phyloP scores from a whole-genome alignment of 2,113 vertebrate genomes.

The Pseudorasbora parva region DNA sequence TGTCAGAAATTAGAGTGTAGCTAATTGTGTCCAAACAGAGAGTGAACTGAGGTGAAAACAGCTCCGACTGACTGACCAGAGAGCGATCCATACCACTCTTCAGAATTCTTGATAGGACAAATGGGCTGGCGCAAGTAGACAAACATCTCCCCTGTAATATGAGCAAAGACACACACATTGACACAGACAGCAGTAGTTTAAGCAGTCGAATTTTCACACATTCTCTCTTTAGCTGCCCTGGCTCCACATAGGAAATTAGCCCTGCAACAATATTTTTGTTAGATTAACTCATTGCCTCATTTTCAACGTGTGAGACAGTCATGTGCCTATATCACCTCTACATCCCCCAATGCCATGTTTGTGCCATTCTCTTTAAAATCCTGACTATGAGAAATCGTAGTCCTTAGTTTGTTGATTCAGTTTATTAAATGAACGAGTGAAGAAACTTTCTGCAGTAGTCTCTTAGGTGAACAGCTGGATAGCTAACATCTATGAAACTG shows the following conservation, averaged over 20 bases:
- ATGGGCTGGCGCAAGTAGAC: constrained; percentile 72
- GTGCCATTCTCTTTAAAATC: constrained; percentile 46
- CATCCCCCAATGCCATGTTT: constrained; percentile 17
- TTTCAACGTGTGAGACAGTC: constrained; percentile 78
- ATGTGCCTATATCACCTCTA: constrained; percentile 76
- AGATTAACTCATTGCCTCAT: constrained; percentile 75
- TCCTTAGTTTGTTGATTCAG: constrained; percentile 71
- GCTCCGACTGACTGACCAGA: constrained; percentile 50
- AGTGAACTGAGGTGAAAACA: constrained; percentile 48
- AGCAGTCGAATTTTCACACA: constrained; percentile 78
- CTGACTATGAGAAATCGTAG: constrained; percentile 70
- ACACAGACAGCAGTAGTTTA: constrained; percentile 65
- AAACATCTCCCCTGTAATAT: constrained; percentile 77
- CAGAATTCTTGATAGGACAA: constrained; percentile 67
- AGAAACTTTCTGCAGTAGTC: constrained; percentile 63
- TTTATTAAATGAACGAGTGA: constrained; percentile 73
- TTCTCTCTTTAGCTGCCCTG: constrained; percentile 78
- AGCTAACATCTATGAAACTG: constrained; percentile 47
- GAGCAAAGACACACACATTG: constrained; percentile 65
- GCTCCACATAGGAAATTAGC: constrained; percentile 85
- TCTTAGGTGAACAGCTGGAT: constrained; percentile 56
- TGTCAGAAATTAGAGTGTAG: constrained; percentile 49
- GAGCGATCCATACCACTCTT: constrained; percentile 55
- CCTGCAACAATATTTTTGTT: constrained; percentile 88
- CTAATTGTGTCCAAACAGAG: constrained; percentile 44